Conservation (phyloP, 2,888 invertebrate genomes). For the Priapulus caudatus region DNA sequence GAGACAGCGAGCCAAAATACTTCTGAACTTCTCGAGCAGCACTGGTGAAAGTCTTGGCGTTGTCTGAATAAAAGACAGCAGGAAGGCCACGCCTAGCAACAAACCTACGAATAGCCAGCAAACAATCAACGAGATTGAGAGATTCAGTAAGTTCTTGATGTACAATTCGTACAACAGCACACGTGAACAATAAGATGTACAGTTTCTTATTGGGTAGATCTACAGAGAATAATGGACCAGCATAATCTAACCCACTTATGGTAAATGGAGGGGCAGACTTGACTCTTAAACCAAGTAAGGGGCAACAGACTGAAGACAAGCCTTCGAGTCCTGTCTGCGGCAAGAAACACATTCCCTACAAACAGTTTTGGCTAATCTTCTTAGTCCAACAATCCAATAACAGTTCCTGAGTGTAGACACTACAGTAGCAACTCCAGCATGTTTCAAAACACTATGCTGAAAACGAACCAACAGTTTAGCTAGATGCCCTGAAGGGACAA, state of each 20-base stretch:
- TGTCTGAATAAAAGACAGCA: too few species aligned
- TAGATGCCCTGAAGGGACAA: background rate
- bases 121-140: background rate
- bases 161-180: constrained; percentile 10
- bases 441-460: background rate
- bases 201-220: constrained; percentile 7
- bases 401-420: background rate
- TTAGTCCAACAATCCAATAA: background rate
- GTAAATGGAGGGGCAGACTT: constrained; percentile 7
- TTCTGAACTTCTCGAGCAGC: constrained; percentile 1
- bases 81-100: constrained; percentile 5
- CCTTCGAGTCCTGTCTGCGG: background rate
- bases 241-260: constrained; percentile 8
- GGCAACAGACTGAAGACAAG: constrained; percentile 5
- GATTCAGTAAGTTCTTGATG: constrained; percentile 10
- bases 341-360: constrained; percentile 6
- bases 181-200: constrained; percentile 10
- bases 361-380: background rate
- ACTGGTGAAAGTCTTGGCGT: too few species aligned
- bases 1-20: constrained; percentile 5
- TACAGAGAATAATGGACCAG: constrained; percentile 6
- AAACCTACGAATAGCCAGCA: constrained; percentile 8
- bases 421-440: background rate
- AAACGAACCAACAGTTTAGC: background rate
- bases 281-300: constrained; percentile 5